Evolutionary conservation across 1,140 invertebrate species (phyloP).

Genomic region (Patella vulgata): DNA sequence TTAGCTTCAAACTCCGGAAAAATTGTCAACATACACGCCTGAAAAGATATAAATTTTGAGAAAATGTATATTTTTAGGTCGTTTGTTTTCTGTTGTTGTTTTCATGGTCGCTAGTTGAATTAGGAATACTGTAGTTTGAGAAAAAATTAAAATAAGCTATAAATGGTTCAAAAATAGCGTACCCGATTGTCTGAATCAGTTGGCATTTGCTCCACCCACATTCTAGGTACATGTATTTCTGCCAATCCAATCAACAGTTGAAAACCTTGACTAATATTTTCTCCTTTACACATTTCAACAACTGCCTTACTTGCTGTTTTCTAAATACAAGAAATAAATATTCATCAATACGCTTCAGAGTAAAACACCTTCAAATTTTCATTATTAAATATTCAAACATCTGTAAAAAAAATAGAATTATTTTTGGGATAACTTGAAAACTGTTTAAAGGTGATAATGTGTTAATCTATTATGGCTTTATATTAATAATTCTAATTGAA

Average conservation of each 20-base stretch:
- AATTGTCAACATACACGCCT: conserved; percentile 67
- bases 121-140: too few species aligned
- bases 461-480: too few species aligned
- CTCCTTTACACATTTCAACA: conserved; percentile 44
- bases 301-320: conserved; percentile 55
- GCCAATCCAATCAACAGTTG: conserved; percentile 59
- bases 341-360: background rate
- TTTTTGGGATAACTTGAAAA: too few species aligned
- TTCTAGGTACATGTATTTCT: conserved; percentile 65
- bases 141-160: too few species aligned
- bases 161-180: too few species aligned
- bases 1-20: conserved; percentile 65
- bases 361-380: background rate
- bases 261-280: conserved; percentile 55
- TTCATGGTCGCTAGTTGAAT: too few species aligned
- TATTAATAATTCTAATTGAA: too few species aligned
- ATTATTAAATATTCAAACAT: background rate
- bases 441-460: too few species aligned
- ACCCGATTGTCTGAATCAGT: conserved; percentile 51
- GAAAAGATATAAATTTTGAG: conserved; percentile 16
- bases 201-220: conserved; percentile 62
- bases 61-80: background rate
- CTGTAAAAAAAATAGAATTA: background rate
- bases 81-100: too few species aligned
- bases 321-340: conserved; percentile 35